A percentile compares a stretch with the other conserved stretches of the same genome.
phyloP scores from a whole-genome alignment of 2,797 vertebrate genomes.

The Rhadinocentrus ornatus region DNA sequence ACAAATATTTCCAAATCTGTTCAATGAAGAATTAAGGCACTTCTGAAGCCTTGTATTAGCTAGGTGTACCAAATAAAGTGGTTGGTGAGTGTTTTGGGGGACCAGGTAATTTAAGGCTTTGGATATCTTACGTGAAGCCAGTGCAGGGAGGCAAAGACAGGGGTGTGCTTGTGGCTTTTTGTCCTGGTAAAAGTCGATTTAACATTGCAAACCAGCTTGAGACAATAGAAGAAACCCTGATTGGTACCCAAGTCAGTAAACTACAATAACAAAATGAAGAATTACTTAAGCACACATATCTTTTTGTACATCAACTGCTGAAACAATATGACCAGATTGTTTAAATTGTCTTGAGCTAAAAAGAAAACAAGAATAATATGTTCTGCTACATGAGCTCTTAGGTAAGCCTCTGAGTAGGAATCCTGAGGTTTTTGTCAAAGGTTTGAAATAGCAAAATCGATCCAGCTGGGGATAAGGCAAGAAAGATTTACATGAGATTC shows the following conservation, averaged over 20 bases:
- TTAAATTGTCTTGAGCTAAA: background rate
- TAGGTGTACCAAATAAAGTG: too few species aligned
- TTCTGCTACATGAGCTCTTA: background rate
- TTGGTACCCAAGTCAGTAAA: too few species aligned
- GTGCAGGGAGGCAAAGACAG: too few species aligned
- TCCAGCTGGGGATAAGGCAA: background rate
- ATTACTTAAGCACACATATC: too few species aligned
- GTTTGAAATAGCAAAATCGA: background rate
- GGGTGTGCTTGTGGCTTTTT: background rate
- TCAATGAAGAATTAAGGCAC: too few species aligned
- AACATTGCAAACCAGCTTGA: too few species aligned
- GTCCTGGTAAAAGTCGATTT: background rate
- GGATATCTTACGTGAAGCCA: too few species aligned
- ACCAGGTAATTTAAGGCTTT: background rate
- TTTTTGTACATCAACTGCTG: background rate
- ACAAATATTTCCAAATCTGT: too few species aligned
- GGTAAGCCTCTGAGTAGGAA: slow-evolving; percentile 8
- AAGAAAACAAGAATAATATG: background rate
- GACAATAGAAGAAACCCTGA: too few species aligned
- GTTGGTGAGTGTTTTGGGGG: too few species aligned
- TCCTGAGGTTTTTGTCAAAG: slow-evolving; percentile 4
- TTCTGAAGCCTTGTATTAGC: background rate
- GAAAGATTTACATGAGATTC: background rate
- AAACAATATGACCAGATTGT: background rate
- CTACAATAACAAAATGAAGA: too few species aligned